Conservation (phyloP, 2,888 invertebrate genomes). For the Ornithoptera alexandrae region DNA sequence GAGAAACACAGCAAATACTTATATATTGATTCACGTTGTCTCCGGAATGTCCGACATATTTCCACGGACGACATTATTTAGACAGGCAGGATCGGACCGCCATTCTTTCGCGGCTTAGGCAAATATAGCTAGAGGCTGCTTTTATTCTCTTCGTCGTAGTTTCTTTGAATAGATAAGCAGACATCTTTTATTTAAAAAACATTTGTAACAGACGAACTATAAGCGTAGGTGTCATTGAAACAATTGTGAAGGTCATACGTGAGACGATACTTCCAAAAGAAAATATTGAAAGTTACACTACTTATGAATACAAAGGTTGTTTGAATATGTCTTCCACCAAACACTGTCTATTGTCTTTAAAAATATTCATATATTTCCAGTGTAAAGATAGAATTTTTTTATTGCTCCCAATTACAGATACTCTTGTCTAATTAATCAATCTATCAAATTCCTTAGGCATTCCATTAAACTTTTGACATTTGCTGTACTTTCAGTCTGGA, state of each 20-base stretch:
- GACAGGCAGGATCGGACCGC: conserved; percentile 13
- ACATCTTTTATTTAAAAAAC: not conserved
- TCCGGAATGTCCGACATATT: conserved; percentile 21
- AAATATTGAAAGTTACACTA: not conserved
- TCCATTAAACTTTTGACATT: too few relatives aligned
- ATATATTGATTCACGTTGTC: conserved; percentile 12
- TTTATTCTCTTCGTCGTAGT: conserved; percentile 4
- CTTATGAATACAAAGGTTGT: not conserved
- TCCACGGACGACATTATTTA: conserved; percentile 28
- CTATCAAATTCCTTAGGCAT: too few relatives aligned
- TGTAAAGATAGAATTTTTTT: too few relatives aligned
- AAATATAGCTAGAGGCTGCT: conserved; percentile 16
- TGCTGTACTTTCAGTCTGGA: too few relatives aligned
- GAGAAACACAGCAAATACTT: conserved; percentile 15
- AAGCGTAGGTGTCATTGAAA: not conserved
- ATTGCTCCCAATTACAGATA: too few relatives aligned
- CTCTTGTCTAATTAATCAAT: too few relatives aligned
- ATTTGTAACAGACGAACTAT: not conserved
- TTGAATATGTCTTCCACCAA: too few relatives aligned
- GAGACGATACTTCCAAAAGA: not conserved
- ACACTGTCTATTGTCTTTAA: too few relatives aligned
- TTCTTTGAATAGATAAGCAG: not conserved
- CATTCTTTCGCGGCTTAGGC: conserved; percentile 16
- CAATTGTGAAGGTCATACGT: not conserved
- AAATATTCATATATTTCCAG: too few relatives aligned